Base-by-base conservation (phyloP, 2,797 vertebrate genomes). In the Gallinago nigripennis region DNA sequence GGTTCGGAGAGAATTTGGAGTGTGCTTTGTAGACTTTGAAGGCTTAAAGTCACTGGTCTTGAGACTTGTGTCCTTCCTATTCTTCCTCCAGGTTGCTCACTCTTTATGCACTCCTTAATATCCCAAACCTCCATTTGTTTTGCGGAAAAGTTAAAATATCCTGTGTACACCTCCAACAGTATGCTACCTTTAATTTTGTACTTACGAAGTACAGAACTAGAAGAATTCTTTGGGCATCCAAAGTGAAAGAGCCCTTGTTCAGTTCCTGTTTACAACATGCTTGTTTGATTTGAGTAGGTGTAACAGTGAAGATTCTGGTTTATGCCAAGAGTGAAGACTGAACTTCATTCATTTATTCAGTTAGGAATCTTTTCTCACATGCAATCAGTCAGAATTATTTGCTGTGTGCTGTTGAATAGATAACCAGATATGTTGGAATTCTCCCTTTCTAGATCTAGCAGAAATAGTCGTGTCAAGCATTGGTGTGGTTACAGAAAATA, bases 61-160 rank as follows among this genome's bases (percentile, higher is more conserved):
- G 39, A 86, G 58, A 57, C 16, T 10, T 27, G 5, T 20, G 50
- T 30, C 43, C 31, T 71, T 83, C 31, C 9, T n/a, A 20, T 28
- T 68, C 64, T 80, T 86, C 27, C 4, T 86, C 14, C n/a, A 53
- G 53, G 43, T 61, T 0, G 0, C 8, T 60, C 0, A 0, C 20
- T 75, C 20, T 64, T 23, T 81, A 45, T 58, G 46, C 7, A 8
- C 3, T 50, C 17, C n/a, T 63, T 71, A 80, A 24, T 45, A 28
- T 80, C 60, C 37, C 35, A 76, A 39, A 43, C 45, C 9, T 83
- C 43, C 16, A 5, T 68, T 70, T 72, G 3, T 65, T 77, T 54
- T 11, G 12, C 9, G 8, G 23, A 60, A 76, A 57, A 75, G 25
- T 57, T 23, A 79, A 57, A 60, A 76, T 71, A 51, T 7, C 25